Percentiles rank a stretch among this genome's conserved stretches.
phyloP scores from a whole-genome alignment of 2,797 vertebrate species.

The Sarcophilus harrisii region DNA sequence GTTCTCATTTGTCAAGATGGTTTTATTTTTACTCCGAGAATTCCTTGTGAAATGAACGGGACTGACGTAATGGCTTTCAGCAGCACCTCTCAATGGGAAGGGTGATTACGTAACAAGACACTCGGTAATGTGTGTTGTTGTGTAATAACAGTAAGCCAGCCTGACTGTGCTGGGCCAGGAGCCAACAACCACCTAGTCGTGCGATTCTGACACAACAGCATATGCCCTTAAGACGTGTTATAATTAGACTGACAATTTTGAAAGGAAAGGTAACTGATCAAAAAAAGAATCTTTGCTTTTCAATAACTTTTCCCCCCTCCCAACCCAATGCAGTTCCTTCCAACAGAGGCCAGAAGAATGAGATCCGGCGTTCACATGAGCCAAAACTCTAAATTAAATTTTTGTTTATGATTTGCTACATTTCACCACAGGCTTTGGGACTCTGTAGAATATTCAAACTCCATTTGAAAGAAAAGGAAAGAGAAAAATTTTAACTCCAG shows the following conservation, averaged over 20 bases:
- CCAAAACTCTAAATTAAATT: conserved; percentile 10
- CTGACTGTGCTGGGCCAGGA: conserved; percentile 79
- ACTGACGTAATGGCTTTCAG: conserved; percentile 76
- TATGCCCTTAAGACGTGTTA: conserved; percentile 74
- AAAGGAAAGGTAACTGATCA: conserved; percentile 77
- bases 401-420: conserved; percentile 3
- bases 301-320: conserved; percentile 64
- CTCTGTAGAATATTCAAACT: conserved; percentile 1
- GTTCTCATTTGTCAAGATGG: not conserved
- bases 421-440: conserved; percentile 36
- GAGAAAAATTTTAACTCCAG: conserved; percentile 32
- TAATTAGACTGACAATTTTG: conserved; percentile 81
- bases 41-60: conserved; percentile 51
- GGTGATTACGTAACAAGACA: conserved; percentile 84
- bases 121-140: conserved; percentile 81
- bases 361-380: conserved; percentile 9
- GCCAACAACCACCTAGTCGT: conserved; percentile 82
- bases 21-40: conserved; percentile 61
- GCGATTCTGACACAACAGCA: conserved; percentile 78
- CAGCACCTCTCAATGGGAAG: conserved; percentile 80
- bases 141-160: conserved; percentile 81
- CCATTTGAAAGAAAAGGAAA: not conserved
- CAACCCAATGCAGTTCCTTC: conserved; percentile 25
- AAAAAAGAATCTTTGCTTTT: conserved; percentile 76
- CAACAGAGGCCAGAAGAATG: conserved; percentile 50